A percentile compares a stretch with the other conserved stretches of the same genome.
These are phyloP conservation scores for Rhopalosiphum maidis DNA, from an alignment of 1,140 invertebrate genomes.

Conservation along the genomic window DNA sequence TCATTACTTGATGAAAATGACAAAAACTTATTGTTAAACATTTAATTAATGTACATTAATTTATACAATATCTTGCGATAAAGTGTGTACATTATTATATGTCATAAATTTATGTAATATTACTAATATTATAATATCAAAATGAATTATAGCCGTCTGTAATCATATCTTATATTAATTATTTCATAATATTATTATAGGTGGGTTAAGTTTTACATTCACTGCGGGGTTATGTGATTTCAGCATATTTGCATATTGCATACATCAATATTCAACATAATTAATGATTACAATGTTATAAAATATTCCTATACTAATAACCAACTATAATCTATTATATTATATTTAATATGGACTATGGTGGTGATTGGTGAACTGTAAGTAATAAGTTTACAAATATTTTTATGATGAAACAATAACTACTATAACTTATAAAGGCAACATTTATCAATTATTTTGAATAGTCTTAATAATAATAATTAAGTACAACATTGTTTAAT, in stretches of 20 bases:
- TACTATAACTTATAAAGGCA: background rate
- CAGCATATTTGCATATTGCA: background rate
- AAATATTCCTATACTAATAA: no score
- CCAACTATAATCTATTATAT: background rate
- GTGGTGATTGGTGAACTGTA: background rate
- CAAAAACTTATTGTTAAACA: background rate
- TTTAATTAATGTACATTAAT: background rate
- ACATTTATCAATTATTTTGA: background rate
- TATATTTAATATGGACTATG: background rate
- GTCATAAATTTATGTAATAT: background rate
- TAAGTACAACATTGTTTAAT: background rate
- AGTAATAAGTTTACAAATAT: background rate
- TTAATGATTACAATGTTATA: background rate
- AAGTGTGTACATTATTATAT: background rate
- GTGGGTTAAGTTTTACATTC: background rate
- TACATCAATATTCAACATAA: background rate
- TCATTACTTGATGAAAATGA: background rate
- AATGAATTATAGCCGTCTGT: background rate
- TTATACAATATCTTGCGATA: background rate
- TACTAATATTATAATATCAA: no score
- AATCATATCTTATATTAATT: background rate
- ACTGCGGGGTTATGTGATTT: background rate
- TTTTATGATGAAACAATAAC: background rate
- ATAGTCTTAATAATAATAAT: background rate
- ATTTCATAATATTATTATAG: background rate